phyloP scores from a whole-genome alignment of 1,140 invertebrate genomes.

The Spodoptera frugiperda region DNA sequence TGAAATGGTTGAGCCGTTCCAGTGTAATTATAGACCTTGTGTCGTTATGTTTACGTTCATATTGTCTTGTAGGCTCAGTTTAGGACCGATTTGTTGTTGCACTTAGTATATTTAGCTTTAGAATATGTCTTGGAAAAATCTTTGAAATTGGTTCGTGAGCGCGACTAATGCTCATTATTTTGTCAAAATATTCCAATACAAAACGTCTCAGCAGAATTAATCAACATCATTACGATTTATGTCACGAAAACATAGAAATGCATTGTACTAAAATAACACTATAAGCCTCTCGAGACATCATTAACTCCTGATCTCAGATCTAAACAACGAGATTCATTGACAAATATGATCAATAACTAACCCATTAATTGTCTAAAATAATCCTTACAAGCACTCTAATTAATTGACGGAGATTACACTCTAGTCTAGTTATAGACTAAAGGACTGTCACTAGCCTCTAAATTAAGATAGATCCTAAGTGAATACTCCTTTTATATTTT shows the following conservation, averaged over 20 bases:
- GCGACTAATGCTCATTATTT: too few species aligned
- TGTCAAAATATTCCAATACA: too few species aligned
- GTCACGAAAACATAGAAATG: too few species aligned
- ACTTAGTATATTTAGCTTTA: too few species aligned
- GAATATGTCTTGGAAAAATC: too few species aligned
- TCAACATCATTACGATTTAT: too few species aligned
- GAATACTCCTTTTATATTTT: slow-evolving; percentile 23
- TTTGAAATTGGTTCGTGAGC: too few species aligned
- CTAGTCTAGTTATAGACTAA: slow-evolving; percentile 16
- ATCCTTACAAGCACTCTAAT: slow-evolving; percentile 5
- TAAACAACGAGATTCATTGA: background rate
- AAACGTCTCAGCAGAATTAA: background rate
- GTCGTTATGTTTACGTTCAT: background rate
- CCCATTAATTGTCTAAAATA: background rate
- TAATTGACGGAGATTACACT: slow-evolving; percentile 8
- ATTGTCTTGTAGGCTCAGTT: background rate
- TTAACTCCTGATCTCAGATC: too few species aligned
- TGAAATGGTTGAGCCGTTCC: background rate
- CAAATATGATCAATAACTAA: background rate
- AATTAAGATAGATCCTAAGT: slow-evolving; percentile 31
- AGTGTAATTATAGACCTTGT: background rate
- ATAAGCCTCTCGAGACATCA: too few species aligned
- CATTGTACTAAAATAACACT: too few species aligned
- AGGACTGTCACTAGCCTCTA: slow-evolving; percentile 29
- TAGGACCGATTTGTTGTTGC: background rate